Percentiles rank a stretch among this genome's conserved stretches.
Evolutionary conservation across 1,140 invertebrate species (phyloP).

Genomic region (Trachymyrmex cornetzi): DNA sequence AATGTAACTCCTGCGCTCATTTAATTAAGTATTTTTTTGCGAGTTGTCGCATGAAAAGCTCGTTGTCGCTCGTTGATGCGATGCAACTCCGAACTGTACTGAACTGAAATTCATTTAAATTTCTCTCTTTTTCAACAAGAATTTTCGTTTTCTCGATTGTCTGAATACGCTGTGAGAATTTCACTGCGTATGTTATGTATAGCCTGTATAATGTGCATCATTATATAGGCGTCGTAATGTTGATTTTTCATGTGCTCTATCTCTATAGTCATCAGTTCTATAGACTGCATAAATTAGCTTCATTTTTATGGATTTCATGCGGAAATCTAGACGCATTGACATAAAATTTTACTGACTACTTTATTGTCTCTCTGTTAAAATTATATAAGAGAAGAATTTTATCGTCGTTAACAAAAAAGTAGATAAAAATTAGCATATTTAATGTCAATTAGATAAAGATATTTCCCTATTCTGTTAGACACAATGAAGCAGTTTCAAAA

Average conservation of each 20-base stretch:
- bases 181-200: neutral
- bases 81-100: slow-evolving; percentile 28
- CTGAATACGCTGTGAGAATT: neutral
- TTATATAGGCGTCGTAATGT: slow-evolving; percentile 10
- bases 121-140: neutral
- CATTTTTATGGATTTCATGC: neutral
- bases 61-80: neutral
- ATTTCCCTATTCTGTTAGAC: neutral
- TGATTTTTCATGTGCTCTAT: slow-evolving; percentile 48
- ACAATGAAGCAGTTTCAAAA: neutral
- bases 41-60: slow-evolving; percentile 21
- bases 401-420: neutral
- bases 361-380: neutral
- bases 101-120: slow-evolving; percentile 17
- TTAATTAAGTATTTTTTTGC: neutral
- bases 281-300: slow-evolving; percentile 26
- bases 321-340: neutral
- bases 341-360: neutral
- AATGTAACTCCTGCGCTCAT: neutral
- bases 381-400: neutral
- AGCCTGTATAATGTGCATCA: slow-evolving; percentile 12
- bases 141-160: neutral
- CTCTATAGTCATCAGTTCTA: slow-evolving; percentile 27
- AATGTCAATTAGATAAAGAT: neutral
- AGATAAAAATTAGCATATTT: neutral